Percentiles rank a stretch among this genome's conserved stretches.
phyloP scores from a whole-genome alignment of 2,888 invertebrate genomes.

The Drosophila kambysellisi region DNA sequence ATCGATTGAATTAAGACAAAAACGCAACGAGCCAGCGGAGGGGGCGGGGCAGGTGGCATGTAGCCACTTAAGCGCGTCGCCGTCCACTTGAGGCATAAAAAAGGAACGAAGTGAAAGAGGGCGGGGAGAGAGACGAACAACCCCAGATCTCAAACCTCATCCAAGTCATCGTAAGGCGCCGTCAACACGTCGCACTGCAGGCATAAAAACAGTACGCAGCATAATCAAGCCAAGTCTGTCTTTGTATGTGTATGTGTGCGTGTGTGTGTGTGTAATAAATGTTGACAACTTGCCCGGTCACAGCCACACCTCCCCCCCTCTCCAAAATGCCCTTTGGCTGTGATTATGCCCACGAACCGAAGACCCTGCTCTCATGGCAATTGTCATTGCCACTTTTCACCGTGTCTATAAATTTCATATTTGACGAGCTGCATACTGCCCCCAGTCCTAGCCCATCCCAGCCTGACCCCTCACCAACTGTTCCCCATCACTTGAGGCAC shows the following conservation, averaged over 20 bases:
- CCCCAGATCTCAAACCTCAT: constrained; percentile 61
- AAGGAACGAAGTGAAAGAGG: constrained; percentile 36
- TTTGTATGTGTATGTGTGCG: no score
- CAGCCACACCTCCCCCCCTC: constrained; percentile 22
- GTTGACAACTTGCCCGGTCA: constrained; percentile 67
- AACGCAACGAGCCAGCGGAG: constrained; percentile 37
- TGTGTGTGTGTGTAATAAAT: constrained; percentile 50
- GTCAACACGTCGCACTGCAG: constrained; percentile 77
- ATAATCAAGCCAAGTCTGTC: constrained; percentile 58
- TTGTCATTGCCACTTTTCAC: constrained; percentile 71
- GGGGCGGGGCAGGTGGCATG: constrained; percentile 27
- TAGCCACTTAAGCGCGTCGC: constrained; percentile 76
- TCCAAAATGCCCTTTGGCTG: constrained; percentile 58
- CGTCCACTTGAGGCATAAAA: constrained; percentile 73
- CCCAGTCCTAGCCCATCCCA: constrained; percentile 4
- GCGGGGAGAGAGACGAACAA: constrained; percentile 57
- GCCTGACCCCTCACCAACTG: constrained; percentile 4
- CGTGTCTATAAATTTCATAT: constrained; percentile 75
- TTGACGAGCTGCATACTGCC: constrained; percentile 59
- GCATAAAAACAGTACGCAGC: constrained; percentile 77
- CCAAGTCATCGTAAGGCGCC: constrained; percentile 56
- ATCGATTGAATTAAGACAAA: constrained; percentile 82
- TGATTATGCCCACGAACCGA: constrained; percentile 67
- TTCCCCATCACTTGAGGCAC: constrained; percentile 40
- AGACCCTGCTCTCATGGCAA: constrained; percentile 57